A percentile compares a stretch with the other conserved stretches of the same genome.
These are phyloP conservation scores for Esox lucius DNA, from an alignment of 2,797 vertebrate genomes.

Conservation along the genomic window DNA sequence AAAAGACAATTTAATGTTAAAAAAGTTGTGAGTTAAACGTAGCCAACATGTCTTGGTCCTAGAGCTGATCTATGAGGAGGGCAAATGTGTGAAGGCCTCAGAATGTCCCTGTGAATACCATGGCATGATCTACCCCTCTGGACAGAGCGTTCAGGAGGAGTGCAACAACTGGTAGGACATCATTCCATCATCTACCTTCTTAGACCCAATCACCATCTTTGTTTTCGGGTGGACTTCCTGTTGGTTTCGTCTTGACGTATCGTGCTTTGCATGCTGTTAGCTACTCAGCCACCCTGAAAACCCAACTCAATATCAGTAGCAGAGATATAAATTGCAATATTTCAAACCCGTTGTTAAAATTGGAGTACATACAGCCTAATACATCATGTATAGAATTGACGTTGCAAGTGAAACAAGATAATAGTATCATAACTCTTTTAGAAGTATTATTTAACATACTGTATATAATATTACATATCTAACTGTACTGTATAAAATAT, in stretches of 20 bases:
- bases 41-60: constrained; percentile 16
- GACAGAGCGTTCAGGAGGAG: constrained; percentile 86
- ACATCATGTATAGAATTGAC: not conserved
- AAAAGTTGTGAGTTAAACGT: too few relatives aligned
- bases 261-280: too few relatives aligned
- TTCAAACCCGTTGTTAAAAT: too few relatives aligned
- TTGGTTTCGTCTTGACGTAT: too few relatives aligned
- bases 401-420: not conserved
- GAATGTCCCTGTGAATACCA: constrained; percentile 94
- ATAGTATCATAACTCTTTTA: not conserved
- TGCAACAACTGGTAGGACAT: constrained; percentile 89
- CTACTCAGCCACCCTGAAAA: too few relatives aligned
- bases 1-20: too few relatives aligned
- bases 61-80: constrained; percentile 90
- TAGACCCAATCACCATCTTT: not conserved
- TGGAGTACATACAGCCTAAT: too few relatives aligned
- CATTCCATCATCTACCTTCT: not conserved
- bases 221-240: too few relatives aligned
- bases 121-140: constrained; percentile 78
- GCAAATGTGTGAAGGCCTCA: constrained; percentile 78
- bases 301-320: too few relatives aligned
- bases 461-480: not conserved
- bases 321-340: too few relatives aligned
- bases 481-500: not conserved
- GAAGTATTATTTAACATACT: not conserved